Evolutionary conservation across 1,140 invertebrate genomes (phyloP).

Genomic region (Ladona fulva): DNA sequence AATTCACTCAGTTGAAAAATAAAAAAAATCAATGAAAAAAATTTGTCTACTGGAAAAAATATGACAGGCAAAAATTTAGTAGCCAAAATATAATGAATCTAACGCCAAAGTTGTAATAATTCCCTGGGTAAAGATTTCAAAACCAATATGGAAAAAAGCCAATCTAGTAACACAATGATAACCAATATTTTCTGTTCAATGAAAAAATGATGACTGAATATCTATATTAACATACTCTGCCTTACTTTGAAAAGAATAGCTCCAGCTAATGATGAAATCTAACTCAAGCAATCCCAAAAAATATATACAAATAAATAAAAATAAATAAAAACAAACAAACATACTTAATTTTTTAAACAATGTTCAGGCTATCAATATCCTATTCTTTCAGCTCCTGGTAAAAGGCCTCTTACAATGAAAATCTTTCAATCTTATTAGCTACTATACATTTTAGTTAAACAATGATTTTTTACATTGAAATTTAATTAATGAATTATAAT

Average conservation of each 20-base stretch:
- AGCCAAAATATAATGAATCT: not conserved
- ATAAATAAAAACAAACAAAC: slow-evolving; percentile 11
- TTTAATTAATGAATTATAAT: not conserved
- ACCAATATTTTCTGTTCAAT: too few species aligned
- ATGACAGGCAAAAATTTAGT: not conserved
- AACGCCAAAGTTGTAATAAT: too few species aligned
- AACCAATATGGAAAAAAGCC: too few species aligned
- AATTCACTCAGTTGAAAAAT: not conserved
- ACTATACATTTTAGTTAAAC: not conserved
- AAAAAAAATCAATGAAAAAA: not conserved
- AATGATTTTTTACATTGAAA: not conserved
- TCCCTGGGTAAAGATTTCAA: too few species aligned
- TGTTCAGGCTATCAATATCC: not conserved
- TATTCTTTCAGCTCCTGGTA: not conserved
- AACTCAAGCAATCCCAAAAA: slow-evolving; percentile 5
- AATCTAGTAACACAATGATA: too few species aligned
- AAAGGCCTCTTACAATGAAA: not conserved
- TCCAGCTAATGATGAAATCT: not conserved
- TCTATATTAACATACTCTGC: not conserved
- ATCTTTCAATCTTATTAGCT: not conserved
- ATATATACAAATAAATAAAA: slow-evolving; percentile 1
- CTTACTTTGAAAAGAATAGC: not conserved
- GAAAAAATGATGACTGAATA: too few species aligned
- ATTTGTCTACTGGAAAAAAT: not conserved
- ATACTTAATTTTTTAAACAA: not conserved